phyloP scores from a whole-genome alignment of 2,888 invertebrate genomes.

The Eudasyphora cyanicolor region DNA sequence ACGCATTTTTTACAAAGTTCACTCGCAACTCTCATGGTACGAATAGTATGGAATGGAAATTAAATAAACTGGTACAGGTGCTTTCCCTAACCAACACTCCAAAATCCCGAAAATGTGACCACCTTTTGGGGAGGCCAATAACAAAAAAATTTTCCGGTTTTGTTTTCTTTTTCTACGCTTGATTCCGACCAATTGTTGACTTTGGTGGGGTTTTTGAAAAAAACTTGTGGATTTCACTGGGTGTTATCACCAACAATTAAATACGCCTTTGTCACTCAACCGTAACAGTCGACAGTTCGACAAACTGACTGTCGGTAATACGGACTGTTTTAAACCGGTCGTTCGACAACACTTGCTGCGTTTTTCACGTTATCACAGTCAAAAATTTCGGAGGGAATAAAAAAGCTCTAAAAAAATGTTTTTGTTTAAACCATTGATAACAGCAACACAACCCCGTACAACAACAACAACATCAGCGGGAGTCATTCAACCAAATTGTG shows the following conservation, averaged over 20 bases:
- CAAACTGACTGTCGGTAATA: neutral
- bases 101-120: neutral
- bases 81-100: neutral
- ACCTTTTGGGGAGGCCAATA: neutral
- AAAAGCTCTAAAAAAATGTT: constrained; percentile 11
- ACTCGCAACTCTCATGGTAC: neutral
- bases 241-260: constrained; percentile 21
- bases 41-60: no score
- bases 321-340: neutral
- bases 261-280: constrained; percentile 11
- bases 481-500: constrained; percentile 28
- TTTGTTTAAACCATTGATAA: constrained; percentile 13
- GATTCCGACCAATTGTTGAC: no score
- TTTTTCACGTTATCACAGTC: neutral
- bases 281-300: neutral
- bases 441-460: neutral
- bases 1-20: neutral
- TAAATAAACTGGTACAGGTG: neutral
- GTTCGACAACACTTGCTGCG: neutral
- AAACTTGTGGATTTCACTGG: neutral
- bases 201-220: neutral
- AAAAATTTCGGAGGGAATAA: neutral
- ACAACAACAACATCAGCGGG: no score
- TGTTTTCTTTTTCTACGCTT: neutral
- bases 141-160: constrained; percentile 5